A percentile compares a stretch with the other conserved stretches of the same genome.
These are phyloP conservation scores for Triplophysa rosa DNA, from an alignment of 2,113 vertebrate species.

Conservation along the genomic window DNA sequence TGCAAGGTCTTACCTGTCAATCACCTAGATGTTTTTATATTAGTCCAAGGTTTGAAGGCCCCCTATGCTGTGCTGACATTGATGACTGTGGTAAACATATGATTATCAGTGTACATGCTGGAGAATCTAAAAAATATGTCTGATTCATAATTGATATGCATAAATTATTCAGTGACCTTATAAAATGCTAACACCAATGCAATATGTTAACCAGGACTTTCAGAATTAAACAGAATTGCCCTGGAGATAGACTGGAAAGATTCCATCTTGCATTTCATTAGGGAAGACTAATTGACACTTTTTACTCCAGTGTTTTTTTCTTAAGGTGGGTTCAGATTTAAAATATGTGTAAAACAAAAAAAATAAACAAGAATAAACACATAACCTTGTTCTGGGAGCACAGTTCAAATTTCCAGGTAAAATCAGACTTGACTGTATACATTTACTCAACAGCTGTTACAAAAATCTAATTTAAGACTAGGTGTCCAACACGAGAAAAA, in stretches of 20 bases:
- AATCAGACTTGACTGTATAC: too few species aligned
- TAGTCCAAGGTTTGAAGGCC: background rate
- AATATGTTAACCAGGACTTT: background rate
- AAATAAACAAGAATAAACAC: too few species aligned
- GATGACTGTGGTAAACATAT: background rate
- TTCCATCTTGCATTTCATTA: background rate
- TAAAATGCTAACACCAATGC: slow-evolving; percentile 18
- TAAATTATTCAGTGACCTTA: slow-evolving; percentile 32
- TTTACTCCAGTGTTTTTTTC: background rate
- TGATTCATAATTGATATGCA: slow-evolving; percentile 25
- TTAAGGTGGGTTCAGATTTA: background rate
- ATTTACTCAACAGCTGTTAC: too few species aligned
- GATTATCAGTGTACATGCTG: slow-evolving; percentile 9
- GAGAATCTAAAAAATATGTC: slow-evolving; percentile 8
- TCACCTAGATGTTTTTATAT: slow-evolving; percentile 22
- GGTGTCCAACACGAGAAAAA: too few species aligned
- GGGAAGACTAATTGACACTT: background rate
- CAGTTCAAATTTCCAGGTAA: too few species aligned
- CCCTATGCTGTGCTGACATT: background rate
- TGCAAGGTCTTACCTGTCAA: slow-evolving; percentile 12
- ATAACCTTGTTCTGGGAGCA: too few species aligned
- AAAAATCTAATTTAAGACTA: too few species aligned
- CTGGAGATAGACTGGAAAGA: background rate
- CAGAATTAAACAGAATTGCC: too few species aligned
- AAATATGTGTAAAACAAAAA: too few species aligned